Evolutionary conservation across 2,888 invertebrate species (phyloP).

Genomic region (Ctenicera cuprea): DNA sequence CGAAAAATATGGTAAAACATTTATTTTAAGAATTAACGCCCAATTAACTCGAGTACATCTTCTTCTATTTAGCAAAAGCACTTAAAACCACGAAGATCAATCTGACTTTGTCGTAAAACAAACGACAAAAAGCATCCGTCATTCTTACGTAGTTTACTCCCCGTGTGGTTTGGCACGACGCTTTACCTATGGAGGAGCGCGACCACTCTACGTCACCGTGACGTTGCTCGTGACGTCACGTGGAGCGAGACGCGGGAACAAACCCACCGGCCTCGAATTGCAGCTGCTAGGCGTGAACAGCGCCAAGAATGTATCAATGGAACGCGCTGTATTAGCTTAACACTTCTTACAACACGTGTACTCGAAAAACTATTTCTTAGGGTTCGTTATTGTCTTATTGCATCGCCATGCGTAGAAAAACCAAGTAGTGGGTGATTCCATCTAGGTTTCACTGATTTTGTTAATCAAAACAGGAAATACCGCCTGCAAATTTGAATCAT

Average conservation of each 20-base stretch:
- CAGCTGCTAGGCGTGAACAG: constrained; percentile 55
- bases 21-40: no score
- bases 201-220: constrained; percentile 62
- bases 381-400: background rate
- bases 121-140: background rate
- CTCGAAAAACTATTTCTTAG: constrained; percentile 12
- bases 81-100: no score
- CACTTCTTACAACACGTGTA: constrained; percentile 24
- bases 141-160: constrained; percentile 27
- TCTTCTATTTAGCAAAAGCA: no score
- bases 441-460: no score
- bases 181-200: constrained; percentile 29
- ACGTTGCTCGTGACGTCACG: constrained; percentile 63
- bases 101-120: no score
- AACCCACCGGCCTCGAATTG: constrained; percentile 51
- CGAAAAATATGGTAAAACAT: no score
- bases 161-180: constrained; percentile 12
- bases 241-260: constrained; percentile 52
- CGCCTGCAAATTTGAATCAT: no score
- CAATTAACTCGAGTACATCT: no score
- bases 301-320: constrained; percentile 55
- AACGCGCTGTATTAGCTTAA: constrained; percentile 38
- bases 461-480: no score
- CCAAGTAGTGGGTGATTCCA: no score
- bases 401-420: no score